Percentiles rank a stretch among this genome's conserved stretches.
phyloP scores from a whole-genome alignment of 2,113 vertebrate species.

The Anguilla japonica region DNA sequence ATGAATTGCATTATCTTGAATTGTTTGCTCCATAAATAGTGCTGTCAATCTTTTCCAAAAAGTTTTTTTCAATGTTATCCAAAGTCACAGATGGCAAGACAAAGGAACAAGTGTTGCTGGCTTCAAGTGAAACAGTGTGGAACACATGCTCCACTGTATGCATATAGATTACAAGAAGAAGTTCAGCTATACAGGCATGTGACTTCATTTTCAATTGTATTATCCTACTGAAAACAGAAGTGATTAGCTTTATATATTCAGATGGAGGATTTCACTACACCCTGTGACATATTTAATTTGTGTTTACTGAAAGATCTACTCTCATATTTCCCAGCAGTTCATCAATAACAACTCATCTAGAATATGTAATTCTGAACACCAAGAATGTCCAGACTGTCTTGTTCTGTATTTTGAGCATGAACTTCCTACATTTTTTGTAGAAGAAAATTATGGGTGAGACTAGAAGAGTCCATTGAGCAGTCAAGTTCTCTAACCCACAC shows the following conservation, averaged over 20 bases:
- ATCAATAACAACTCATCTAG: conserved; percentile 46
- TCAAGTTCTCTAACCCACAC: too few relatives aligned
- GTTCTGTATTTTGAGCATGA: too few relatives aligned
- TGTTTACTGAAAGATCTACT: conserved; percentile 62
- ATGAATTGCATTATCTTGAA: too few relatives aligned
- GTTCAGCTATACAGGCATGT: not conserved
- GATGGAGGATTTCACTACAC: conserved; percentile 49
- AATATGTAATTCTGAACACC: conserved; percentile 57
- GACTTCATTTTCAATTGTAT: too few relatives aligned
- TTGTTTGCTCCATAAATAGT: not conserved
- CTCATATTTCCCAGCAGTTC: conserved; percentile 48
- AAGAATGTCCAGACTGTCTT: conserved; percentile 2
- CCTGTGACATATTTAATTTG: conserved; percentile 64
- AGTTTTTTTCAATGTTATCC: not conserved
- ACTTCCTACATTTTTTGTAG: too few relatives aligned
- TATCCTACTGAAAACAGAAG: not conserved
- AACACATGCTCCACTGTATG: not conserved
- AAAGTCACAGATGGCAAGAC: not conserved
- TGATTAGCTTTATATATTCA: conserved; percentile 61
- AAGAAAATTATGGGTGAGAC: too few relatives aligned
- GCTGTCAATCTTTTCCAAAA: not conserved
- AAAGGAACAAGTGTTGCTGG: not conserved
- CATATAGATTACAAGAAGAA: not conserved
- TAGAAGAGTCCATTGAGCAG: too few relatives aligned
- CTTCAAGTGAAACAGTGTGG: not conserved